Evolutionary conservation across 2,797 vertebrate species (phyloP).

Genomic region (Leuciscus waleckii): DNA sequence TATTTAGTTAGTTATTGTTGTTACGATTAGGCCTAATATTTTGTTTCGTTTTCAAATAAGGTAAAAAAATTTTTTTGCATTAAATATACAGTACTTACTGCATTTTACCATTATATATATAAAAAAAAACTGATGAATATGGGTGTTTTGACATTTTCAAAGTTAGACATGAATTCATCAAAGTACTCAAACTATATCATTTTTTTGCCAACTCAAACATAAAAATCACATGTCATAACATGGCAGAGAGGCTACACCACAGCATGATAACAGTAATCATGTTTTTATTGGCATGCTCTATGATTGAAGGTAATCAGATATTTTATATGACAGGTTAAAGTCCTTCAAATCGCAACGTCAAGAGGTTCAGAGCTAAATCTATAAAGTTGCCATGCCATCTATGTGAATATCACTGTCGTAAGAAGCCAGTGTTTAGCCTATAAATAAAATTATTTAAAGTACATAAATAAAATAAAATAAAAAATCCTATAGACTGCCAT

Average conservation of each 20-base stretch:
- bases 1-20: too few species aligned
- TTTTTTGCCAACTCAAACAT: background rate
- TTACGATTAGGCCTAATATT: too few species aligned
- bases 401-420: background rate
- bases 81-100: too few species aligned
- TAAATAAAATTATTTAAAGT: background rate
- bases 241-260: background rate
- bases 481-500: background rate
- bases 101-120: too few species aligned
- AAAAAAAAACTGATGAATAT: background rate
- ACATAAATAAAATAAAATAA: background rate
- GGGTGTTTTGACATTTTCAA: background rate
- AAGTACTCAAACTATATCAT: background rate
- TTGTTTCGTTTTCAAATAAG: too few species aligned
- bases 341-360: background rate
- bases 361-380: background rate
- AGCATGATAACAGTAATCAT: conserved; percentile 1
- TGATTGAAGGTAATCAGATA: background rate
- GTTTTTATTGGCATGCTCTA: conserved; percentile 21
- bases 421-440: background rate
- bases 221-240: background rate
- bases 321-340: conserved; percentile 15
- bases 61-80: too few species aligned
- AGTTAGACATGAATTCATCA: background rate
- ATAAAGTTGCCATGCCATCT: too few species aligned